Base-by-base conservation (phyloP, 1,140 invertebrate species). In the Cyphomyrmex costatus region DNA sequence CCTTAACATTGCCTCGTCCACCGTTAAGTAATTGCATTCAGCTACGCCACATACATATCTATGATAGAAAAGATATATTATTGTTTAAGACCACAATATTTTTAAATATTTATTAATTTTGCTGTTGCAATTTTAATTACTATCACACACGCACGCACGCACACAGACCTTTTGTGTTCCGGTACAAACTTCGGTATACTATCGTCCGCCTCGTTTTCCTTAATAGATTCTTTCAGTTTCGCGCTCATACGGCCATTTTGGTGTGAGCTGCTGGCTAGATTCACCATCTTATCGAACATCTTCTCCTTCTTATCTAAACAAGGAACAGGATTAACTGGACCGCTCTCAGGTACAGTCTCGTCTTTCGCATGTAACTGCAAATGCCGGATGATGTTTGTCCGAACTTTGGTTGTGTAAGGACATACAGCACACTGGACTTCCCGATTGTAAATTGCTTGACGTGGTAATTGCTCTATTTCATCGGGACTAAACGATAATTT, bases 211-310 rank as follows among this genome's bases (percentile, higher is more conserved):
- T 93, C 88, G 56, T 27, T 68, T 61, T 89, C 82, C 78, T 87
- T 91, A 5, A 66, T 33, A 33, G 76, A 60, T 71, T 94, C 91
- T 30, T 93, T 94, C 0, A 63, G 2, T 49, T 93, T 91, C 0
- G 78, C 91, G 6, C 95, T 93, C 95, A 95, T 96, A 51, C 94
- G 89, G 49, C 95, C 95, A 74, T 95, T 95, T 66, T 95, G 94
- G 87, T 96, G 96, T 1, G 97, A 97, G 92, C 97, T 97, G 30
- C 96, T 96, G 0, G 98, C 97, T 19, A 98, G 94, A 93, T 98
- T 98, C 0, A 97, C 96, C 97, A 98, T 98, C 93, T 97, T 97
- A 92, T 98, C 97, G 92, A 98, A 98, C 96, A 98, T 97, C 86
- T 96, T 96, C 90, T 98, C 97, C 80, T 97, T 97, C 49, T 96